Base-by-base conservation (phyloP, 2,797 vertebrate species). In the Margarornis squamiger region DNA sequence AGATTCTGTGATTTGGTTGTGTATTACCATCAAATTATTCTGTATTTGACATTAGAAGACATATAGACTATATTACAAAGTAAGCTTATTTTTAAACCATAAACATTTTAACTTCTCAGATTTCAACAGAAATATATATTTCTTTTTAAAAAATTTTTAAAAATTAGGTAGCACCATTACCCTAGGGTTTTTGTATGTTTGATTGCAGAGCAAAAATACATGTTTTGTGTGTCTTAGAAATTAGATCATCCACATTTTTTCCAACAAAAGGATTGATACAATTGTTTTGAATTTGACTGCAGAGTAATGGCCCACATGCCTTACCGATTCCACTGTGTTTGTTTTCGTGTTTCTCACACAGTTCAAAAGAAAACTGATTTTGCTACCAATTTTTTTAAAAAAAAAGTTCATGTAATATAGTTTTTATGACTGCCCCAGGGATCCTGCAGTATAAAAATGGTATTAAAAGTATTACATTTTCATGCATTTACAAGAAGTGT, bases 361-460 rank as follows among this genome's bases (percentile, higher is more conserved):
- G 49, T 51, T 92, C 65, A 83, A 59, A 96, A 91, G 43, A 91
- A 95, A 94, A 16, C 32, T 72, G 43, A 94, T 94, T 76, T 83
- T 90, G 49, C 85, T 46, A 46, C 38, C 30, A 70, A 89, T 93
- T 95, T 88, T 45, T 67, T 88, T 45, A 67, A 41, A 89, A 96
- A 81, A 72, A 13, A 26, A 57, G 29, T 49, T 92, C 12, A 49
- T 46, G 18, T 36, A 59, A 34, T 59, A 62, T 8, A 4, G 17
- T 96, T 96, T 96, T 94, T 73, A 70, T 58, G 61, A 55, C 62
- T 95, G 75, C 39, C 72, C 96, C 93, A 83, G 89, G 49, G 95
- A 90, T 79, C 27, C 24, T 94, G 45, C 76, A 45, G 24, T 76
- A 79, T 74, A 68, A 83, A 96, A 91, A 38, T 84, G 5, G 73